A percentile compares a stretch with the other conserved stretches of the same genome.
phyloP scores from a whole-genome alignment of 2,888 invertebrate genomes.

The Argyresthia albistria region DNA sequence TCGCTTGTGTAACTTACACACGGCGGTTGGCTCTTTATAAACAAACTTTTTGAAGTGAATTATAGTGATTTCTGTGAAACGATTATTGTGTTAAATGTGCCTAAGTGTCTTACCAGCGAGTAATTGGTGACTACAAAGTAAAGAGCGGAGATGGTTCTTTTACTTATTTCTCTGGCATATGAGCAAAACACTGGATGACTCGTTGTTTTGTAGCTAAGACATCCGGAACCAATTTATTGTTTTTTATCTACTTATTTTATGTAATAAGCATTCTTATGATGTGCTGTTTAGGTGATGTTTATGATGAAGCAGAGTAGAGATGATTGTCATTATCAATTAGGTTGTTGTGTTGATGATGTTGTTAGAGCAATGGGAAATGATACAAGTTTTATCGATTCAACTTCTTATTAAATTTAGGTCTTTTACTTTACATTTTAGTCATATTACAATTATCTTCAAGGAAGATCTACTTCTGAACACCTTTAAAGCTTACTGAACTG shows the following conservation, averaged over 20 bases:
- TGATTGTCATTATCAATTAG: too few relatives aligned
- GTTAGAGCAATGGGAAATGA: too few relatives aligned
- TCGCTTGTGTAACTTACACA: constrained; percentile 22
- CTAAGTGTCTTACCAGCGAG: constrained; percentile 26
- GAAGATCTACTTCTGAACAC: too few relatives aligned
- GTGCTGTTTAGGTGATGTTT: constrained; percentile 11
- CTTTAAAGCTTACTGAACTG: neutral
- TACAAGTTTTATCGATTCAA: too few relatives aligned
- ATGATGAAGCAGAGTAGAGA: too few relatives aligned
- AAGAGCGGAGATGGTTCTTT: constrained; percentile 18
- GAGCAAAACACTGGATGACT: constrained; percentile 57
- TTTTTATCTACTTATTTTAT: neutral
- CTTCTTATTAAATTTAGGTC: too few relatives aligned
- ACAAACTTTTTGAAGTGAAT: constrained; percentile 24
- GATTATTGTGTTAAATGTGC: constrained; percentile 14
- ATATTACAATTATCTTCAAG: too few relatives aligned
- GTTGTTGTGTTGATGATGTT: too few relatives aligned
- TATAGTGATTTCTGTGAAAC: neutral
- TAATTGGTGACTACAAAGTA: neutral
- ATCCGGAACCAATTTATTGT: constrained; percentile 44
- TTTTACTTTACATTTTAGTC: too few relatives aligned
- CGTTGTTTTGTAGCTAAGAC: constrained; percentile 64
- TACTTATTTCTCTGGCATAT: constrained; percentile 40
- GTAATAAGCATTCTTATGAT: neutral
- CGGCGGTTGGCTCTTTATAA: constrained; percentile 18